These are phyloP conservation scores for Gephyroberyx darwinii DNA, from an alignment of 2,797 vertebrate species.

Conservation along the genomic window DNA sequence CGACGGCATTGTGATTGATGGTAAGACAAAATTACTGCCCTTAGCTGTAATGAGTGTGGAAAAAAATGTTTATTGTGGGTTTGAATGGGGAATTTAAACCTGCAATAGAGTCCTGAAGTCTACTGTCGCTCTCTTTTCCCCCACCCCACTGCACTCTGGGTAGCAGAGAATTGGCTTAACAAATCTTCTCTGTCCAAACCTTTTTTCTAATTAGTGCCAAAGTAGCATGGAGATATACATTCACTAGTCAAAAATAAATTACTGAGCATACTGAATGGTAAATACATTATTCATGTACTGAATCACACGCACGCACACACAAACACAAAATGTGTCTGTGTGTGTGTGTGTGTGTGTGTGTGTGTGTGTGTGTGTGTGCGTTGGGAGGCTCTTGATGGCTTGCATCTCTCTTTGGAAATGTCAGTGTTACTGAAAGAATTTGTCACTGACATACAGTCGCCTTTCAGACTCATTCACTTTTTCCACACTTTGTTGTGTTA, in stretches of 20 bases:
- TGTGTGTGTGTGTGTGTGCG: background rate
- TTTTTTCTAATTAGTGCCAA: conserved; percentile 9
- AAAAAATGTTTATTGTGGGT: no score
- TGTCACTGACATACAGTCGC: conserved; percentile 2
- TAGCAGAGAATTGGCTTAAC: no score
- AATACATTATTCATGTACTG: conserved; percentile 39
- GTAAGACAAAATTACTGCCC: no score
- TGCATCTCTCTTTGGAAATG: conserved; percentile 29
- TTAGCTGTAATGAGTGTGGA: no score
- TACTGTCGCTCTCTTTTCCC: conserved; percentile 3
- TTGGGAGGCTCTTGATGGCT: background rate
- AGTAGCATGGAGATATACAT: background rate
- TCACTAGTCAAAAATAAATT: conserved; percentile 32
- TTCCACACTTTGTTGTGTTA: no score
- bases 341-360: background rate
- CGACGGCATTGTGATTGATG: no score
- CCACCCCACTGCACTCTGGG: background rate
- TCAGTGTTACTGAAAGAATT: conserved; percentile 26
- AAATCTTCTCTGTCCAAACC: no score
- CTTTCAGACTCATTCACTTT: no score
- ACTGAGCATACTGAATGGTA: conserved; percentile 9
- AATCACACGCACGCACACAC: conserved; percentile 2
- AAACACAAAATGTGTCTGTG: background rate
- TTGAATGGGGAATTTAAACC: no score
- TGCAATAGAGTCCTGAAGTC: no score